Evolutionary conservation across 37 sponge, comb jelly and placozoan genomes (phyloP).

Genomic region (Amphimedon queenslandica): DNA sequence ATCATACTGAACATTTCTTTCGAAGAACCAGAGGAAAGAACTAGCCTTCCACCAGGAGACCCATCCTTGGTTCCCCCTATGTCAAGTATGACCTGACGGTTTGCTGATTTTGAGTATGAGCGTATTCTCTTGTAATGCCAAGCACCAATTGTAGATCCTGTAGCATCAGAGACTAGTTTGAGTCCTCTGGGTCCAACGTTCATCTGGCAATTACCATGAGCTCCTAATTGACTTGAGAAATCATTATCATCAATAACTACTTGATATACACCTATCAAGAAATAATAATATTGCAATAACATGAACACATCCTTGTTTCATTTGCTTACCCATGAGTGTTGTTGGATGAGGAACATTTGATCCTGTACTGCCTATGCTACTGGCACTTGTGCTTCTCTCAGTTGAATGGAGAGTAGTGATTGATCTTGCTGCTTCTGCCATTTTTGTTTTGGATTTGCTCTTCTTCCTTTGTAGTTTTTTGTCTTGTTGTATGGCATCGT

Average conservation of each 20-base stretch:
- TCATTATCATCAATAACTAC: conserved; percentile 50
- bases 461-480: conserved; percentile 14
- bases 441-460: conserved; percentile 9
- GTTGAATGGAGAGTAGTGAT: too few species aligned
- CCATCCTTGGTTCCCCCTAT: conserved; percentile 23
- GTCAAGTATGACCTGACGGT: conserved; percentile 53
- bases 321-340: not conserved
- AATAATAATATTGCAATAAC: not conserved
- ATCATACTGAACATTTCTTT: conserved; percentile 65
- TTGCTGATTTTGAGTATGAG: conserved; percentile 48
- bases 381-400: too few species aligned
- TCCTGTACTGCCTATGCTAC: too few species aligned
- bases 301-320: not conserved
- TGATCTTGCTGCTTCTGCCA: not conserved
- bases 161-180: conserved; percentile 13
- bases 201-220: conserved; percentile 40
- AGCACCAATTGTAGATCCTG: conserved; percentile 10
- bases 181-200: conserved; percentile 18
- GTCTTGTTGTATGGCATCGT: conserved; percentile 45
- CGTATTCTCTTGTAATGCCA: conserved; percentile 51
- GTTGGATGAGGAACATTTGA: not conserved
- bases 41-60: conserved; percentile 22
- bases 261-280: conserved; percentile 29
- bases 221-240: conserved; percentile 15
- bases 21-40: conserved; percentile 34